These are phyloP conservation scores for Phrixothrix hirtus DNA, from an alignment of 2,888 invertebrate species.

Conservation along the genomic window DNA sequence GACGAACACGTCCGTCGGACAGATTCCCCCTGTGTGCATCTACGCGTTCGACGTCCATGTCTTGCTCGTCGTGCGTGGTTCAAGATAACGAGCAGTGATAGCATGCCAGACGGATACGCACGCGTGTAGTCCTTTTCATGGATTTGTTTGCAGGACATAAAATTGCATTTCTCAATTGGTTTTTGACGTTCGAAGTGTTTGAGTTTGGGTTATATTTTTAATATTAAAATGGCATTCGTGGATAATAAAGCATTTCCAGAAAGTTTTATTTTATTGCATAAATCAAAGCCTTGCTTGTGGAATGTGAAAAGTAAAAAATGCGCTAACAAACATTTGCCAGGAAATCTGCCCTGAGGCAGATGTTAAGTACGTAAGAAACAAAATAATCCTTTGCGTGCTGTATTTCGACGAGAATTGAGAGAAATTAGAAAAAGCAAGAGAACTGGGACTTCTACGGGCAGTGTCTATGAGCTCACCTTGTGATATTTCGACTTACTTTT, in stretches of 20 bases:
- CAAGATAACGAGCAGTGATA: constrained; percentile 4
- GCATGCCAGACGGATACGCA: constrained; percentile 1
- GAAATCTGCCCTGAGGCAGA: constrained; percentile 4
- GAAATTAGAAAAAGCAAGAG: constrained; percentile 6
- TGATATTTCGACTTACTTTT: constrained; percentile 4
- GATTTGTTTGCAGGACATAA: background rate
- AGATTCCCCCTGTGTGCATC: constrained; percentile 3
- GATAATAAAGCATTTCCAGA: too few species aligned
- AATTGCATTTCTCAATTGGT: background rate
- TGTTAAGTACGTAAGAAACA: constrained; percentile 3
- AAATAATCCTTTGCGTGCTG: constrained; percentile 10
- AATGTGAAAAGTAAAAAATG: constrained; percentile 10
- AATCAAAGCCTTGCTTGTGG: too few species aligned
- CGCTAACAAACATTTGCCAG: constrained; percentile 2
- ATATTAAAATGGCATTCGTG: background rate
- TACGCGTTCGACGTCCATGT: constrained; percentile 2
- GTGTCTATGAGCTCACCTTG: constrained; percentile 4
- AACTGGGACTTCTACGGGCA: constrained; percentile 4
- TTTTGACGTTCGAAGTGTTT: too few species aligned
- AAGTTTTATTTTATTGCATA: too few species aligned
- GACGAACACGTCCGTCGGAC: constrained; percentile 2
- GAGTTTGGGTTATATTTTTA: too few species aligned
- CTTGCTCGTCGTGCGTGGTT: constrained; percentile 6
- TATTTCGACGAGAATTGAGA: constrained; percentile 5
- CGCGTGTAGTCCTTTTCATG: too few species aligned